A percentile compares a stretch with the other conserved stretches of the same genome.
These are phyloP conservation scores for Epistrophe grossulariae DNA, from an alignment of 2,888 invertebrate species.

Conservation along the genomic window DNA sequence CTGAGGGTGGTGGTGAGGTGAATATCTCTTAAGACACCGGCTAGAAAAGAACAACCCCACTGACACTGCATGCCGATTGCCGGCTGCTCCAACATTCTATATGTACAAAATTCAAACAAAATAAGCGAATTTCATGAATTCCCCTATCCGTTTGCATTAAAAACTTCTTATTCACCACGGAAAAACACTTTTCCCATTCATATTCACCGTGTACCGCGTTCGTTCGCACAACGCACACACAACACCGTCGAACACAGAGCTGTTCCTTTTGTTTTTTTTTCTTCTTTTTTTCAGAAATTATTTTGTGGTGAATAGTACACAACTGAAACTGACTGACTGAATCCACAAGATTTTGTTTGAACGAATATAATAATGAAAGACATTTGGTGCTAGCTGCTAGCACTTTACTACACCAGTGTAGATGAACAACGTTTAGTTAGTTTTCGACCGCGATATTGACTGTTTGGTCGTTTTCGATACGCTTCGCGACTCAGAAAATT, in stretches of 20 bases:
- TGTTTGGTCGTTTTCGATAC: conserved; percentile 72
- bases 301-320: conserved; percentile 42
- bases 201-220: neutral
- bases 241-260: conserved; percentile 11
- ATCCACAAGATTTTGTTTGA: conserved; percentile 40
- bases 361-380: conserved; percentile 36
- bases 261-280: conserved; percentile 10
- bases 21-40: conserved; percentile 2
- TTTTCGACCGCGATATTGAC: conserved; percentile 73
- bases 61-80: conserved; percentile 1
- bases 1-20: conserved; percentile 10
- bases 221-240: conserved; percentile 12
- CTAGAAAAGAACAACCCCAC: conserved; percentile 18
- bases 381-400: conserved; percentile 51
- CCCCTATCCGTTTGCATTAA: neutral
- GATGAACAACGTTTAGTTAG: conserved; percentile 68
- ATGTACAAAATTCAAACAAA: neutral
- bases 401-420: conserved; percentile 65
- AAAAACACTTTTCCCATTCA: conserved; percentile 44
- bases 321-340: conserved; percentile 37
- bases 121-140: conserved; percentile 7
- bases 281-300: conserved; percentile 1
- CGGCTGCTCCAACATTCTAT: neutral
- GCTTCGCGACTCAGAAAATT: conserved; percentile 62
- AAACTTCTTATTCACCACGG: conserved; percentile 32